phyloP scores from a whole-genome alignment of 2,113 vertebrate species.

The Triplophysa tibetana region DNA sequence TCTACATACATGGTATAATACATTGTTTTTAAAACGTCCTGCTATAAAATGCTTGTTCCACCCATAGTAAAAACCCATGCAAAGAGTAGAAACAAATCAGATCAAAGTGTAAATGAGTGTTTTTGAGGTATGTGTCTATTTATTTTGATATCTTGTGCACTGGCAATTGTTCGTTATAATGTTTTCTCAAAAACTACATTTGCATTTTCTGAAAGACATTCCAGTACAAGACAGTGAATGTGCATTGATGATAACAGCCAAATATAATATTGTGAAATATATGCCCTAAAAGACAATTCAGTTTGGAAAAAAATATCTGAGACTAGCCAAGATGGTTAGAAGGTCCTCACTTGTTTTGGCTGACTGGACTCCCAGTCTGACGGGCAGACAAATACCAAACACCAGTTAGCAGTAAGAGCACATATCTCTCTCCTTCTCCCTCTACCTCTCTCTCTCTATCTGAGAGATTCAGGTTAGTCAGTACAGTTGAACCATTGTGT shows the following conservation, averaged over 20 bases:
- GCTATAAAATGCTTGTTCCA: slow-evolving; percentile 15
- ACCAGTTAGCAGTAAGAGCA: not conserved
- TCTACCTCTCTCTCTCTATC: too few species aligned
- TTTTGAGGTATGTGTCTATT: not conserved
- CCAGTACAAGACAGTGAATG: too few species aligned
- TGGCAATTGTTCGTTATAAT: slow-evolving; percentile 34
- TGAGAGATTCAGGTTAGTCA: slow-evolving; percentile 13
- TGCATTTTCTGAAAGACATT: not conserved
- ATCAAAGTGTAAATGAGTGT: not conserved
- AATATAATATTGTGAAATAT: too few species aligned
- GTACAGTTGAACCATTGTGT: not conserved
- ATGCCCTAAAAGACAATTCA: too few species aligned
- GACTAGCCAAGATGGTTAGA: too few species aligned
- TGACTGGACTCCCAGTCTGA: too few species aligned
- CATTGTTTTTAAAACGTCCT: not conserved
- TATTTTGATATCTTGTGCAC: not conserved
- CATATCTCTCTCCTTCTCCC: not conserved
- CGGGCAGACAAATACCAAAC: too few species aligned
- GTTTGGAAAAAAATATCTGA: too few species aligned
- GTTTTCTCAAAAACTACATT: slow-evolving; percentile 11
- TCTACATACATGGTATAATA: too few species aligned
- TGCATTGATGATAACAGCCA: too few species aligned
- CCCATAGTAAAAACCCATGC: slow-evolving; percentile 37
- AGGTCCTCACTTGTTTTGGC: too few species aligned
- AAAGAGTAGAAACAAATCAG: slow-evolving; percentile 3